Evolutionary conservation across 1,140 invertebrate genomes (phyloP).

Genomic region (Drosophila lowei): DNA sequence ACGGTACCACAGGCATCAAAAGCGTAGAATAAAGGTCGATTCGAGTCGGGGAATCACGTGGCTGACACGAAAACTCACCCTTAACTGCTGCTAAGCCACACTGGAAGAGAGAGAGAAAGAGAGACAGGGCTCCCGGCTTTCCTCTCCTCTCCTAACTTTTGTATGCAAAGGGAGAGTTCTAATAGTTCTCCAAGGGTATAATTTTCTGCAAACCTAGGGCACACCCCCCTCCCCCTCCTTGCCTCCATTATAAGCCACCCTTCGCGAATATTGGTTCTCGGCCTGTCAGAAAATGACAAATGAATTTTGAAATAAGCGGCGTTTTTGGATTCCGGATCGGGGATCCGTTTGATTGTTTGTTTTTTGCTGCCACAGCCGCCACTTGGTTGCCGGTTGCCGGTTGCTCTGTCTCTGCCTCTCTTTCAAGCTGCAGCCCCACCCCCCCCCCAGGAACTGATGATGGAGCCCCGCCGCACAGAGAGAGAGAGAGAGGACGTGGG

Average conservation of each 20-base stretch:
- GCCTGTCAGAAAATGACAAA: conserved; percentile 76
- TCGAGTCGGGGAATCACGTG: too few relatives aligned
- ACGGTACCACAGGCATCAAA: too few relatives aligned
- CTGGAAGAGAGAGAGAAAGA: too few relatives aligned
- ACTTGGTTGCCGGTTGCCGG: conserved; percentile 11
- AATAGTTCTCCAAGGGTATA: background rate
- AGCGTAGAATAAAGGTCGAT: too few relatives aligned
- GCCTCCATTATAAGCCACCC: background rate
- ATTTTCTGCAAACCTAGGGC: conserved; percentile 2
- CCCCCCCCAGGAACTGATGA: conserved; percentile 15
- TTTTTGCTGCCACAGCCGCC: conserved; percentile 35
- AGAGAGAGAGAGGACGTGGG: conserved; percentile 8
- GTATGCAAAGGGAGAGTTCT: too few relatives aligned
- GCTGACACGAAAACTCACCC: too few relatives aligned
- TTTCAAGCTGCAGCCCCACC: conserved; percentile 12
- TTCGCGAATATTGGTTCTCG: conserved; percentile 53
- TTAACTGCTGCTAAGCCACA: too few relatives aligned
- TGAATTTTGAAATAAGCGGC: conserved; percentile 77
- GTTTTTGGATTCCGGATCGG: conserved; percentile 26
- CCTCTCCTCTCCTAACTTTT: too few relatives aligned
- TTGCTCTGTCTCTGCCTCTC: conserved; percentile 5
- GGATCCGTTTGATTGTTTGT: conserved; percentile 69
- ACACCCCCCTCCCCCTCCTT: background rate
- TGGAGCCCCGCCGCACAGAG: background rate
- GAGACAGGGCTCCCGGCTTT: too few relatives aligned